Evolutionary conservation across 2,888 invertebrate species (phyloP).

Genomic region (Melolontha melolontha): DNA sequence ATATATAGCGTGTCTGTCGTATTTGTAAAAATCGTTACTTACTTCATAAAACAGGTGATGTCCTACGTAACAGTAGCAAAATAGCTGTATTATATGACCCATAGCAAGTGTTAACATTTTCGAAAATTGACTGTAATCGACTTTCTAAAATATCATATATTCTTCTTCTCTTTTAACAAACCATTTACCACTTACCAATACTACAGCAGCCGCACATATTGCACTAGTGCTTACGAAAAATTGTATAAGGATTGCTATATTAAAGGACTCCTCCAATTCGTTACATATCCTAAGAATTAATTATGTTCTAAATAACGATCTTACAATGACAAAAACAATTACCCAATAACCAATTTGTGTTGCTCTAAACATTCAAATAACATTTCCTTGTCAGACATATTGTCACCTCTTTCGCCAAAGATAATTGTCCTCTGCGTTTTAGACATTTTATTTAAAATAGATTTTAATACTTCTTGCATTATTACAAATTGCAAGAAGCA

Average conservation of each 20-base stretch:
- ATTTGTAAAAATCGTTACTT: no score
- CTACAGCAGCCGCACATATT: constrained; percentile 47
- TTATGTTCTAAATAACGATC: neutral
- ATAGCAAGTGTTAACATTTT: constrained; percentile 36
- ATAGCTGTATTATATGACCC: constrained; percentile 38
- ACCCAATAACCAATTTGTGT: constrained; percentile 47
- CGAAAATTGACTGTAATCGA: no score
- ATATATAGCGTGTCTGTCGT: no score
- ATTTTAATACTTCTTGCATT: constrained; percentile 47
- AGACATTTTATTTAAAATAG: constrained; percentile 27
- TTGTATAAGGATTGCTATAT: constrained; percentile 45
- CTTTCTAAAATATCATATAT: constrained; percentile 10
- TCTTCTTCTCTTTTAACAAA: neutral
- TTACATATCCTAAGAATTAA: constrained; percentile 46
- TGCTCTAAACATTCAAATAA: constrained; percentile 46
- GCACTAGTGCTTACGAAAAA: constrained; percentile 46
- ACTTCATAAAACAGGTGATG: constrained; percentile 25
- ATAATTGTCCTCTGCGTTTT: constrained; percentile 25
- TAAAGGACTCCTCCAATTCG: constrained; percentile 47
- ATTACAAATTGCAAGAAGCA: constrained; percentile 39
- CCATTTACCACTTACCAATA: constrained; percentile 28
- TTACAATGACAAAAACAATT: constrained; percentile 8
- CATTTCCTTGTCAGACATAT: constrained; percentile 40
- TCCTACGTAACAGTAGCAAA: constrained; percentile 41
- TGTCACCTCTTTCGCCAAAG: constrained; percentile 28